Conservation (phyloP, 35 echinoderm and acorn worm genomes). For the Chiridota heheva region DNA sequence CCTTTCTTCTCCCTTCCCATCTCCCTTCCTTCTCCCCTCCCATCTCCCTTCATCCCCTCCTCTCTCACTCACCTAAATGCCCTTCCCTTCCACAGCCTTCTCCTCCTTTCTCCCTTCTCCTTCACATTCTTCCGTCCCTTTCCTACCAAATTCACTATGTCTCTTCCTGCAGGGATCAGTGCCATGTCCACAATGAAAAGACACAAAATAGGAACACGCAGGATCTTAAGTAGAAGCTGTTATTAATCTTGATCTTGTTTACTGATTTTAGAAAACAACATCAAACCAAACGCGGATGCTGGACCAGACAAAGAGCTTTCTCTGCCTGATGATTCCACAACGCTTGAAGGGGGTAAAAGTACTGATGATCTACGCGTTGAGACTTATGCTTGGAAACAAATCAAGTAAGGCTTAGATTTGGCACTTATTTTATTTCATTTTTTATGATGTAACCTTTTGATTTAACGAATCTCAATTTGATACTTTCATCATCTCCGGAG, state of each 20-base stretch:
- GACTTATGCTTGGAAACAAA: conserved; percentile 66
- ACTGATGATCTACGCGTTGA: conserved; percentile 68
- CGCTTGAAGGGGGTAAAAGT: conserved; percentile 71
- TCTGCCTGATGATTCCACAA: conserved; percentile 73
- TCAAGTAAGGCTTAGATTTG: conserved; percentile 56
- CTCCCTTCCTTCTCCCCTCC: too few relatives aligned
- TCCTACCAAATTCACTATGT: too few relatives aligned
- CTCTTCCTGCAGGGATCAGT: too few relatives aligned
- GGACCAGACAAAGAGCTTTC: conserved; percentile 86
- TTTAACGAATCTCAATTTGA: too few relatives aligned
- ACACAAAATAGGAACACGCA: background rate
- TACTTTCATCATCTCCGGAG: too few relatives aligned
- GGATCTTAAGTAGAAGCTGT: background rate
- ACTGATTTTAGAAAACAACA: conserved; percentile 2
- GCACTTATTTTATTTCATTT: background rate
- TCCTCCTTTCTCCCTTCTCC: too few relatives aligned
- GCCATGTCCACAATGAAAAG: too few relatives aligned
- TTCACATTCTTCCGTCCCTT: too few relatives aligned
- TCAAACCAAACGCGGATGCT: conserved; percentile 73
- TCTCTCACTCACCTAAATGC: too few relatives aligned
- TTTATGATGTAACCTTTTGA: background rate
- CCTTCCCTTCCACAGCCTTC: too few relatives aligned
- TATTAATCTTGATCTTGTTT: background rate
- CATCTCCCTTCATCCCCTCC: too few relatives aligned
- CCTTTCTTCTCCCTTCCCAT: too few relatives aligned